phyloP scores from a whole-genome alignment of 2,888 invertebrate genomes.

The Trichacis sp. region DNA sequence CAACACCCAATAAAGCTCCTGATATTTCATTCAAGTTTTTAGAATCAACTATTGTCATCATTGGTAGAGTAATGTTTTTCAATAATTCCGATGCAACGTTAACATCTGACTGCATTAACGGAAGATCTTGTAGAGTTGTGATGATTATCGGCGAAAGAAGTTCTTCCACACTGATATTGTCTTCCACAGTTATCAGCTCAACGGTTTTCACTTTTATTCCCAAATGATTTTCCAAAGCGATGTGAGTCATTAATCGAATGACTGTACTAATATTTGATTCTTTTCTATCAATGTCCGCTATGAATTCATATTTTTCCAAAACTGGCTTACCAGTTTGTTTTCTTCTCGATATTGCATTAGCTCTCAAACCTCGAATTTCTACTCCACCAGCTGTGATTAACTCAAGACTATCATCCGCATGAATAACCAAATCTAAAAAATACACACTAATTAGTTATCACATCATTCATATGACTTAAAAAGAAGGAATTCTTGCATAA shows the following conservation, averaged over 20 bases:
- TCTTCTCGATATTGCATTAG: constrained; percentile 71
- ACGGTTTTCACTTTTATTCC: too few relatives aligned
- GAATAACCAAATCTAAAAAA: too few relatives aligned
- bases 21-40: constrained; percentile 72
- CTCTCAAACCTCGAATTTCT: constrained; percentile 73
- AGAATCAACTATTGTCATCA: constrained; percentile 73
- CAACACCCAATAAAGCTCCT: constrained; percentile 71
- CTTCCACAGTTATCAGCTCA: constrained; percentile 57
- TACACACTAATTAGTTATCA: too few relatives aligned
- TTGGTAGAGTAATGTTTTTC: constrained; percentile 70
- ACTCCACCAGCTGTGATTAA: constrained; percentile 73
- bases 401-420: too few relatives aligned
- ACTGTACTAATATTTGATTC: constrained; percentile 52
- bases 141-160: constrained; percentile 72
- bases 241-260: constrained; percentile 67
- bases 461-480: too few relatives aligned
- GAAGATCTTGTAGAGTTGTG: constrained; percentile 76
- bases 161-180: constrained; percentile 54
- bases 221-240: constrained; percentile 71
- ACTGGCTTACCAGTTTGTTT: constrained; percentile 70
- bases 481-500: too few relatives aligned
- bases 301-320: constrained; percentile 71
- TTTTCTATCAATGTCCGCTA: constrained; percentile 68
- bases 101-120: constrained; percentile 78
- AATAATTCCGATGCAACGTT: constrained; percentile 69